Evolutionary conservation across 2,888 invertebrate genomes (phyloP).

Genomic region (Drosophila meridiana): DNA sequence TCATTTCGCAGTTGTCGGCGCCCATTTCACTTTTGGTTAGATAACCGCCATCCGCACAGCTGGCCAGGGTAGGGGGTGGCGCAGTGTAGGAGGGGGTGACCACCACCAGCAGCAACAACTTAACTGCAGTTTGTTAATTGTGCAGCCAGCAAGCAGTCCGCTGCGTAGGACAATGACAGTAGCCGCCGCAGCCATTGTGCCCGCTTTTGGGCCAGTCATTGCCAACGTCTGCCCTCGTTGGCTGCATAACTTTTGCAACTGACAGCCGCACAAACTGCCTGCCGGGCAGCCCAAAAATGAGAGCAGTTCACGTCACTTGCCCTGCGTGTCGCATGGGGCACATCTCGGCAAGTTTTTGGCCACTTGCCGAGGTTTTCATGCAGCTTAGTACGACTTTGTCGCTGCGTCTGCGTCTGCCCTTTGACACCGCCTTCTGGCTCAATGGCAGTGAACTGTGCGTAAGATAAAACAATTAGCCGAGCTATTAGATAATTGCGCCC

Average conservation of each 20-base stretch:
- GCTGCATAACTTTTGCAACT: constrained; percentile 32
- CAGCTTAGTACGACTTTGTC: constrained; percentile 16
- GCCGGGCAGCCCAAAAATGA: constrained; percentile 32
- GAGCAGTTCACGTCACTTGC: constrained; percentile 51
- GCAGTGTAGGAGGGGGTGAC: background rate
- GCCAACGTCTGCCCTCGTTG: constrained; percentile 41
- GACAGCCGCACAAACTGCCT: constrained; percentile 2
- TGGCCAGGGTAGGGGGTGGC: background rate
- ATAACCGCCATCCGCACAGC: constrained; percentile 55
- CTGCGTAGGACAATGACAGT: constrained; percentile 56
- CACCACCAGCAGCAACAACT: constrained; percentile 14
- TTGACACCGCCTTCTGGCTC: constrained; percentile 50
- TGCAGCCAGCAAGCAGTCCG: constrained; percentile 32
- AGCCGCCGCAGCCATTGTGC: constrained; percentile 28
- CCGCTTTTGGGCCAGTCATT: constrained; percentile 46
- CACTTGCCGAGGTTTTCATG: constrained; percentile 28
- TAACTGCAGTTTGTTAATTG: constrained; percentile 42
- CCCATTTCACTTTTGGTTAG: constrained; percentile 74
- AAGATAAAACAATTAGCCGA: constrained; percentile 34
- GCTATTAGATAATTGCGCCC: constrained; percentile 60
- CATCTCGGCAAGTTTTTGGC: constrained; percentile 22
- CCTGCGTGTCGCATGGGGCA: constrained; percentile 21
- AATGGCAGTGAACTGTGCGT: constrained; percentile 67
- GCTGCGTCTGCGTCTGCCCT: constrained; percentile 22
- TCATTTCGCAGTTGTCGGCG: constrained; percentile 50